A percentile compares a stretch with the other conserved stretches of the same genome.
Evolutionary conservation across 2,797 vertebrate genomes (phyloP).

Genomic region (Galago senegalensis): DNA sequence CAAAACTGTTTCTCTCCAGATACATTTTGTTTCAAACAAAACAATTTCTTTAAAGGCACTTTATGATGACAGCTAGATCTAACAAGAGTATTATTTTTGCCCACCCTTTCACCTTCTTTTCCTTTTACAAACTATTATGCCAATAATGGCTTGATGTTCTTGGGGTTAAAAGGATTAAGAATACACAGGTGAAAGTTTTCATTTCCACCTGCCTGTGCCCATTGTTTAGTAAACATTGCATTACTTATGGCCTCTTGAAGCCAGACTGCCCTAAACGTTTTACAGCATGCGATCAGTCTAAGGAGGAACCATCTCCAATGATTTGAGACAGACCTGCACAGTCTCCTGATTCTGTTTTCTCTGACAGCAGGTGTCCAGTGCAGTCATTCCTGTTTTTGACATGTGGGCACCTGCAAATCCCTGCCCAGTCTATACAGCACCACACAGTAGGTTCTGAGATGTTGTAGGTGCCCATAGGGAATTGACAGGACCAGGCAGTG

Average conservation of each 20-base stretch:
- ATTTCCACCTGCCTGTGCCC: slow-evolving; percentile 77
- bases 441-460: background rate
- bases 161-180: slow-evolving; percentile 86
- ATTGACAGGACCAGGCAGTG: background rate
- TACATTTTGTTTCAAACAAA: slow-evolving; percentile 88
- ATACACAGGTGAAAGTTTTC: slow-evolving; percentile 66
- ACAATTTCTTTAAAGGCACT: slow-evolving; percentile 90
- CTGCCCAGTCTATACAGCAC: background rate
- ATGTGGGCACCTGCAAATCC: background rate
- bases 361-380: background rate
- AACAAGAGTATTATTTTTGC: slow-evolving; percentile 86
- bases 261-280: slow-evolving; percentile 45
- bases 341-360: background rate
- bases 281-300: background rate
- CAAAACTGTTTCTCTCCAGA: slow-evolving; percentile 74
- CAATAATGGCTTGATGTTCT: slow-evolving; percentile 78
- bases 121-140: slow-evolving; percentile 85
- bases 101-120: slow-evolving; percentile 83
- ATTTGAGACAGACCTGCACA: background rate
- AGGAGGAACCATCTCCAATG: background rate
- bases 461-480: fast-evolving
- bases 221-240: slow-evolving; percentile 28
- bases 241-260: slow-evolving; percentile 77
- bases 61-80: slow-evolving; percentile 90
- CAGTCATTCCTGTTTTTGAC: background rate